phyloP scores from a whole-genome alignment of 2,888 invertebrate genomes.

The Parthenolecanium corni region DNA sequence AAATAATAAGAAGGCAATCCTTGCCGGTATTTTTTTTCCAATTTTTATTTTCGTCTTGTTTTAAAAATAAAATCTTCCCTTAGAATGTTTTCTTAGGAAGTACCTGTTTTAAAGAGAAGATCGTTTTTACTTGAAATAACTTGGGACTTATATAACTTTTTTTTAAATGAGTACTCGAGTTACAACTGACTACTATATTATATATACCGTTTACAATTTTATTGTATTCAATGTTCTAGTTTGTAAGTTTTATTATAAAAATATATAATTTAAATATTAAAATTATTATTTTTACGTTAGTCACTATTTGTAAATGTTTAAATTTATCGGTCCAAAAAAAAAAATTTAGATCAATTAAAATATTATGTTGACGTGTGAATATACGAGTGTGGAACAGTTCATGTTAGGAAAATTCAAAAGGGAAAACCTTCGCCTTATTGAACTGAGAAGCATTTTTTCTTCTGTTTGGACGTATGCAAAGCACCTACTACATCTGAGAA shows the following conservation, averaged over 20 bases:
- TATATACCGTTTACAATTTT: no score
- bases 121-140: conserved; percentile 7
- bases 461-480: conserved; percentile 17
- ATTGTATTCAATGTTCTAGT: no score
- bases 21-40: not conserved
- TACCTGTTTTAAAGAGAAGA: conserved; percentile 1
- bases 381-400: no score
- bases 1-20: no score
- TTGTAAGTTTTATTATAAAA: no score
- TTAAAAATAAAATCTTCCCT: conserved; percentile 1
- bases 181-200: not conserved
- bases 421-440: not conserved
- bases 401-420: not conserved
- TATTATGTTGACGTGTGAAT: no score
- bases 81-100: conserved; percentile 1
- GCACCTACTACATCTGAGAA: conserved; percentile 7
- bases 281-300: no score
- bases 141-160: conserved; percentile 7
- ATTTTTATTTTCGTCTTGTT: not conserved
- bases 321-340: no score
- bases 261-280: no score
- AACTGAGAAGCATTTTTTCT: not conserved
- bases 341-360: no score
- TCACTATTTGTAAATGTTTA: no score
- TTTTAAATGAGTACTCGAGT: not conserved